Base-by-base conservation (phyloP, 2,113 vertebrate species). In the Dicentrarchus labrax region DNA sequence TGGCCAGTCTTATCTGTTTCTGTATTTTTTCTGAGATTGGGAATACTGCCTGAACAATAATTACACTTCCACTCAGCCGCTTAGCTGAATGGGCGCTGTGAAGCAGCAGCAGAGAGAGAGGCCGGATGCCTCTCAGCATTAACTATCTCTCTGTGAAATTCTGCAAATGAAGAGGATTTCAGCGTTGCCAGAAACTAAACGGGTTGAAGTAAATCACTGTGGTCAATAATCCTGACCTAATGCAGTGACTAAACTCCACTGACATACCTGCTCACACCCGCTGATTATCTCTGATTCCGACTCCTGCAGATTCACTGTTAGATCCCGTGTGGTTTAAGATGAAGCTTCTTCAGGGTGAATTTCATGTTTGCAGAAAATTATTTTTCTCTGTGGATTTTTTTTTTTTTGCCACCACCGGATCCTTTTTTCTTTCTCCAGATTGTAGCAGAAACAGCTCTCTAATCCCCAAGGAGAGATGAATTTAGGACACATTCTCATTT, bases 401-500 rank as follows among this genome's bases (percentile, higher is more conserved):
- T 60, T 66, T 59, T 50, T 45, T 60, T 69, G 9, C 66, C 74
- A 81, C 66, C 51, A 45, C 43, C 69, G 81, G 72, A 78, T 53
- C n/a, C 53, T 81, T 39, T 84, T 78, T 54, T 60, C 19, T 38
- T 43, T 48, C 21, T 68, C 47, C 70, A 90, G 76, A 87, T 53
- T 74, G 64, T 51, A 57, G 71, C 64, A 83, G 57, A 78, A 75
- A 57, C 77, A 36, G 71, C 71, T 84, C 84, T 83, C 71, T 85
- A 86, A 89, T 91, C 86, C 82, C 84, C 68, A 43, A 39, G 75
- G 88, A 82, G 83, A 76, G 22, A 78, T 50, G 68, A 83, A 91
- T 92, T 89, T 87, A 89, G 89, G 88, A 85, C 91, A 86, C 72
- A 68, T 86, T 90, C 81, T 83, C 74, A 79, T 83, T 83, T 82